Evolutionary conservation across 2,797 vertebrate genomes (phyloP), one percentile per base, ranked within the genome.

Genomic region (Salarias fasciatus): DNA sequence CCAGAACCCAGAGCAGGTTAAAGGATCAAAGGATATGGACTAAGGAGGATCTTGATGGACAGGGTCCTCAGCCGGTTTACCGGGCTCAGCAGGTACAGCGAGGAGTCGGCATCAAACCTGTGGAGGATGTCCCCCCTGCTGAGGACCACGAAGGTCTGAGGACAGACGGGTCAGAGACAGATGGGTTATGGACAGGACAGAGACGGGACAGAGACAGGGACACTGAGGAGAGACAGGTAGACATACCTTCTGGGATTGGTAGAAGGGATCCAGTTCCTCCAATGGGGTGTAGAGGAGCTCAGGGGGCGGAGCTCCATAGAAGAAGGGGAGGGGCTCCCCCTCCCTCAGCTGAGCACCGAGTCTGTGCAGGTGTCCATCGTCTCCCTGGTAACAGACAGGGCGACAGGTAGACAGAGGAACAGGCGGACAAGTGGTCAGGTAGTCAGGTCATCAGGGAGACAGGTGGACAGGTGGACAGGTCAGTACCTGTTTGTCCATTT

Each of bases 11-110:
- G n/a, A n/a, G n/a, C n/a, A n/a, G n/a, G n/a, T 18, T 24, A n/a
- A n/a, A n/a, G n/a, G n/a, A n/a, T n/a, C n/a, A 24, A 24, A 96
- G 95, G 97, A 98, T 99, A 98, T 99, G 94, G 93, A 81, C 97
- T 94, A 64, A 94, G 89, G 66, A 96, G 94, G 86, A 96, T 85
- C 91, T 89, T 92, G 81, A 96, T 96, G 74, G 96, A 88, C 1
- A 36, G 14, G n/a, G 78, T 93, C 63, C 97, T 89, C 70, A 96
- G 0, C 0, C 52, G 33, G 63, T 82, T 93, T 80, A 95, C 93
- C 0, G 96, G 95, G 6, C 89, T 93, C 69, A 98, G 86, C 79
- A 96, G 11, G 76, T 92, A 96, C 66, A 95, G 92, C 6, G 95
- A 91, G 0, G 92, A 86, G 0, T 95, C 95, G 0, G 94, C 92